A percentile compares a stretch with the other conserved stretches of the same genome.
Conservation (phyloP, 2,888 invertebrate genomes). For the Unio delphinus region DNA sequence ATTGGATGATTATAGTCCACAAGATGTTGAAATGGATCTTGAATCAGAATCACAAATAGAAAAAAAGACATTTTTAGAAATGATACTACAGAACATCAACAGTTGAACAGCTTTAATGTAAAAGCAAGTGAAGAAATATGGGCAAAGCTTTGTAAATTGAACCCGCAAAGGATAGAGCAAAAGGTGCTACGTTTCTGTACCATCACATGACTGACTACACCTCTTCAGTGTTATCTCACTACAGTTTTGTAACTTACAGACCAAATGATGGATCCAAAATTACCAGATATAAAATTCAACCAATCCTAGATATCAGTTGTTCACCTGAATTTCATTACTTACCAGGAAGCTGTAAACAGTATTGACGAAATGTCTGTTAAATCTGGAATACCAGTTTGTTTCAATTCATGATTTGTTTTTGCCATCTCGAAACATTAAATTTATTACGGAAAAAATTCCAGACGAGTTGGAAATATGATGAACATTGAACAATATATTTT, state of each 20-base stretch:
- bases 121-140: background rate
- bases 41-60: background rate
- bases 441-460: background rate
- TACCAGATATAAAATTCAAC: conserved; percentile 1
- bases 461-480: too few species aligned
- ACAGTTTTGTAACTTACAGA: too few species aligned
- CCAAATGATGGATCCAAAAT: background rate
- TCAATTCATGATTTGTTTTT: background rate
- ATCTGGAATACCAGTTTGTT: background rate
- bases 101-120: background rate
- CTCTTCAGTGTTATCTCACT: too few species aligned
- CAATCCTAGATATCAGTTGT: background rate
- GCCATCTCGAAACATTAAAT: background rate
- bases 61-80: background rate
- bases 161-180: background rate
- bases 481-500: too few species aligned
- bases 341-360: background rate
- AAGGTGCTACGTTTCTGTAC: background rate
- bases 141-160: background rate
- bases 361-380: background rate
- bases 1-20: background rate
- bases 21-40: conserved; percentile 2
- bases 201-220: too few species aligned
- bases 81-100: background rate
- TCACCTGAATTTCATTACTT: conserved; percentile 2